phyloP scores from a whole-genome alignment of 2,113 vertebrate species.

The Melanostigma gelatinosum region DNA sequence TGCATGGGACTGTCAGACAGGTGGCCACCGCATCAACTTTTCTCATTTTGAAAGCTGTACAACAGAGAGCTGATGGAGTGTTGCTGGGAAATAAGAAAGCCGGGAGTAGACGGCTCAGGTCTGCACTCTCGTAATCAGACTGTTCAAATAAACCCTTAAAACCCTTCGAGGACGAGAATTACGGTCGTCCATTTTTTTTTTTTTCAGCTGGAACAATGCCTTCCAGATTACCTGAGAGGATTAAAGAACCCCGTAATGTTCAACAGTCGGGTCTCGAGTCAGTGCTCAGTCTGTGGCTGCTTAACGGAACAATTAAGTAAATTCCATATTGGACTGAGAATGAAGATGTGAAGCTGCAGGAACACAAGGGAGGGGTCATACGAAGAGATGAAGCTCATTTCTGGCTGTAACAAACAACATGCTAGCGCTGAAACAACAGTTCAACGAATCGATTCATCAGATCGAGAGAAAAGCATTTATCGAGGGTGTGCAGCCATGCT shows the following conservation, averaged over 20 bases:
- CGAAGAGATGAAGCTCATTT: background rate
- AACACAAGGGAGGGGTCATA: constrained; percentile 16
- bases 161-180: constrained; percentile 53
- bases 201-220: constrained; percentile 56
- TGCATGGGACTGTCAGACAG: constrained; percentile 34
- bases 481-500: too few relatives aligned
- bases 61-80: constrained; percentile 4
- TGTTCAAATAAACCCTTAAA: constrained; percentile 52
- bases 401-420: background rate
- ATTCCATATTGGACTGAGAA: constrained; percentile 35
- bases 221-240: constrained; percentile 61
- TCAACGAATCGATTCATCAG: background rate
- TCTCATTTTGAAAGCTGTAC: background rate
- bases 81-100: constrained; percentile 46
- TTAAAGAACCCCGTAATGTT: constrained; percentile 47
- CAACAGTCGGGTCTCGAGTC: constrained; percentile 41
- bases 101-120: constrained; percentile 28
- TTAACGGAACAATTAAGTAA: constrained; percentile 62
- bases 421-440: background rate
- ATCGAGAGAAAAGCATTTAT: background rate
- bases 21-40: constrained; percentile 54
- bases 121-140: constrained; percentile 25
- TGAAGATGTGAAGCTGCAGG: constrained; percentile 40
- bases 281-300: constrained; percentile 30
- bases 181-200: constrained; percentile 54